phyloP scores from a whole-genome alignment of 2,113 vertebrate genomes.

The Ammodytes dubius region DNA sequence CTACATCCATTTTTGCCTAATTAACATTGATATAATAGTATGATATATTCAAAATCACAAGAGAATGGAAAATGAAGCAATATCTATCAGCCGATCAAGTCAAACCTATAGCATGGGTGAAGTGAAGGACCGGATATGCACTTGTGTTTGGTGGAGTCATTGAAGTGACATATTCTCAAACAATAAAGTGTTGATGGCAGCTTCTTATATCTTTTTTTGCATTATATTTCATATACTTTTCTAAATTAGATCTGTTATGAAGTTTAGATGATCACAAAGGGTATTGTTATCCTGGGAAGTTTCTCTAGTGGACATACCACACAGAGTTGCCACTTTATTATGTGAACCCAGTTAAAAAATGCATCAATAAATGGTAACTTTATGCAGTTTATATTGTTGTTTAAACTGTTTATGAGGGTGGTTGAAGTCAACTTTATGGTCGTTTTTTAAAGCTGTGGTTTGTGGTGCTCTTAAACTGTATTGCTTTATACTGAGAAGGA shows the following conservation, averaged over 20 bases:
- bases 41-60: background rate
- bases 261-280: background rate
- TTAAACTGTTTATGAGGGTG: background rate
- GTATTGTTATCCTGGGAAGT: background rate
- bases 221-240: background rate
- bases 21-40: background rate
- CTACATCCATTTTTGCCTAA: background rate
- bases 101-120: background rate
- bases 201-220: background rate
- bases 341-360: background rate
- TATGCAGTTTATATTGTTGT: background rate
- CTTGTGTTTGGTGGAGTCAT: background rate
- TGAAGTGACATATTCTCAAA: background rate
- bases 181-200: background rate
- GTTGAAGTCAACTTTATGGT: background rate
- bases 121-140: background rate
- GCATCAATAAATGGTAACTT: background rate
- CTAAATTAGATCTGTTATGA: background rate
- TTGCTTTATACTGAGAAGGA: background rate
- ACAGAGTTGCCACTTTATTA: background rate
- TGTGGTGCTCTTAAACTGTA: background rate
- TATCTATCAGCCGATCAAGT: background rate
- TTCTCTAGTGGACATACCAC: background rate
- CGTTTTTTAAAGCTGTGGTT: background rate
- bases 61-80: background rate